phyloP scores from a whole-genome alignment of 2,888 invertebrate genomes.

The Keiferia lycopersicella region DNA sequence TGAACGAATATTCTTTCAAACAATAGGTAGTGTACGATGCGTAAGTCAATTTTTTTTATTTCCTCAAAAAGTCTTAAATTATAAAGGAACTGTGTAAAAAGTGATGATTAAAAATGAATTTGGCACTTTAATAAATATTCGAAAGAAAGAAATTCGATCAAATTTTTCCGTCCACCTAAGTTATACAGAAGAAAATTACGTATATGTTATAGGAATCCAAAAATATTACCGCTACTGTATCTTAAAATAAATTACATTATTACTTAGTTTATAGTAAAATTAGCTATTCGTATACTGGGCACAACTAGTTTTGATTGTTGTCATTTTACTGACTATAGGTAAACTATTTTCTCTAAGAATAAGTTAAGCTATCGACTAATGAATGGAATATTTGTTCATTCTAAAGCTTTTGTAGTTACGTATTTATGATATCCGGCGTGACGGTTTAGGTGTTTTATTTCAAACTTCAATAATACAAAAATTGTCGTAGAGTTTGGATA shows the following conservation, averaged over 20 bases:
- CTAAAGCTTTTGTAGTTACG: constrained; percentile 79
- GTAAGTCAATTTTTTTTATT: neutral
- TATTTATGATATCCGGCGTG: constrained; percentile 66
- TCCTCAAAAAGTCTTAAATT: constrained; percentile 8
- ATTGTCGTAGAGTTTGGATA: too few relatives aligned
- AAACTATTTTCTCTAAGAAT: constrained; percentile 76
- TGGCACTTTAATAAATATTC: constrained; percentile 64
- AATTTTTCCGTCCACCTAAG: constrained; percentile 52
- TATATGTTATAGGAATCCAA: constrained; percentile 81
- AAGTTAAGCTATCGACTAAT: constrained; percentile 79
- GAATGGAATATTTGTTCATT: constrained; percentile 77
- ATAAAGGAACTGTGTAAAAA: constrained; percentile 62
- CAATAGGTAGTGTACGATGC: constrained; percentile 1
- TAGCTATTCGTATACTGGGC: constrained; percentile 81
- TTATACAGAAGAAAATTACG: constrained; percentile 72
- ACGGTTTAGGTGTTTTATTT: constrained; percentile 36
- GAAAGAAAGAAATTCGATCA: constrained; percentile 67
- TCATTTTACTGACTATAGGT: constrained; percentile 80
- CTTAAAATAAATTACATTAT: constrained; percentile 79
- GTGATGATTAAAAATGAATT: constrained; percentile 63
- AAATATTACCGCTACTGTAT: constrained; percentile 80
- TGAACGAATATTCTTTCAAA: constrained; percentile 66
- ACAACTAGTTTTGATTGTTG: constrained; percentile 81
- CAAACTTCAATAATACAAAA: neutral
- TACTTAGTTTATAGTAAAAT: constrained; percentile 51